Percentiles rank a stretch among this genome's conserved stretches.
phyloP scores from a whole-genome alignment of 1,140 invertebrate species.

The Lepidurus apus region DNA sequence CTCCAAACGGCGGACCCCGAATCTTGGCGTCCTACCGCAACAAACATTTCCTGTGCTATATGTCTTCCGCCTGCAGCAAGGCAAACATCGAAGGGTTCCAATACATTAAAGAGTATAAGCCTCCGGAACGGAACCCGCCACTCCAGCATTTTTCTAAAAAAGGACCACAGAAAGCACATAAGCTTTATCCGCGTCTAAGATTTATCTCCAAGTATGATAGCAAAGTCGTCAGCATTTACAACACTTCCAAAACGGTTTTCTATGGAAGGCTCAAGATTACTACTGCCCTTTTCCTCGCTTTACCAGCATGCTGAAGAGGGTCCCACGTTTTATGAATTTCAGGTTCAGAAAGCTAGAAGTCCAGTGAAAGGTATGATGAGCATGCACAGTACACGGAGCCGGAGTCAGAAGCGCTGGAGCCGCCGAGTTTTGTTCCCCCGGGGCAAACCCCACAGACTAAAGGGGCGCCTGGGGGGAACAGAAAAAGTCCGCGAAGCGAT shows the following conservation, averaged over 20 bases:
- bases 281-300: not conserved
- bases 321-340: slow-evolving; percentile 5
- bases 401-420: not conserved
- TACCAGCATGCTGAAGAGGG: not conserved
- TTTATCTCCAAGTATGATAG: too few species aligned
- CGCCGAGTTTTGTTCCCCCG: not conserved
- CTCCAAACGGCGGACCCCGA: not conserved
- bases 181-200: too few species aligned
- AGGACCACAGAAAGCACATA: too few species aligned
- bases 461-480: slow-evolving; percentile 3
- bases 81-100: not conserved
- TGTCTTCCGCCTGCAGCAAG: not conserved
- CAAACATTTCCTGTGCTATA: not conserved
- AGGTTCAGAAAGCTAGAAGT: not conserved
- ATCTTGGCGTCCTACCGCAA: not conserved
- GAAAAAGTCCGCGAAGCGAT: not conserved
- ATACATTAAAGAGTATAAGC: not conserved
- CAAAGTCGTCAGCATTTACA: too few species aligned
- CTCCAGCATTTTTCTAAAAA: not conserved
- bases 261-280: not conserved
- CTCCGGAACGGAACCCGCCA: not conserved
- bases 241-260: not conserved
- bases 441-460: not conserved
- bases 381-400: too few species aligned
- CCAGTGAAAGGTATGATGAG: not conserved